Base-by-base conservation (phyloP, 37 sponge, comb jelly and placozoan genomes). In the Chondrilla cf. caribensis region DNA sequence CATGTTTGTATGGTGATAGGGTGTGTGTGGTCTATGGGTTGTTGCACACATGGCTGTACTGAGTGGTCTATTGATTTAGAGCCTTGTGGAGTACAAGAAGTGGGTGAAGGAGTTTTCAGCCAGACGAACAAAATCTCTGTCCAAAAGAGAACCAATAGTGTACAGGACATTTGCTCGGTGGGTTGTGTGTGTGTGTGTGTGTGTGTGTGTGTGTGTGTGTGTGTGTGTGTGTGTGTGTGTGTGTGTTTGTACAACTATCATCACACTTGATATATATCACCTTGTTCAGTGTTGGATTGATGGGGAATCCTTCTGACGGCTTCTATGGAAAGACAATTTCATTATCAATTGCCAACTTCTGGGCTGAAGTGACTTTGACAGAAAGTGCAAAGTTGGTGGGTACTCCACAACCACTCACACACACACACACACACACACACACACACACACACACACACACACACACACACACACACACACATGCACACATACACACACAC, bases 291-390 rank as follows among this genome's bases (percentile, higher is more conserved):
- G 79, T 94, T 86, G 95, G 95, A 31, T 76, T 94, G 51, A 88
- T 94, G 58, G 95, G 95, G 0, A 94, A 94, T 39, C 95, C 95
- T 9, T 91, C 92, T 58, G 95, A 94, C 60, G 92, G 92, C 6
- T 94, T 91, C 81, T 78, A 68, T 89, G 95, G 95, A 14, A 94
- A 94, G 86, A 91, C 95, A 7, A 94, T 94, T 7, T 80, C 95
- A 17, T 38, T 94, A 65, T 86, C 95, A 31, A 91, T 94, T 54
- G 66, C 84, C 42, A 91, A 94, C 84, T 94, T 94, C 81, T 94
- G 95, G 95, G 95, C 95, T 26, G 95, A 94, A 1, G 95, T 91
- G 8, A 86, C 87, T 0, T 82, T 94, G 43, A 79, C 38, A 17
- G 92, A 85, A 71, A 90, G 91, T 14, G 47, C 80, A 11, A 88